Percentiles rank a stretch among this genome's conserved stretches.
These are phyloP conservation scores for Pogonus chalceus DNA, from an alignment of 1,140 invertebrate genomes.

Conservation along the genomic window DNA sequence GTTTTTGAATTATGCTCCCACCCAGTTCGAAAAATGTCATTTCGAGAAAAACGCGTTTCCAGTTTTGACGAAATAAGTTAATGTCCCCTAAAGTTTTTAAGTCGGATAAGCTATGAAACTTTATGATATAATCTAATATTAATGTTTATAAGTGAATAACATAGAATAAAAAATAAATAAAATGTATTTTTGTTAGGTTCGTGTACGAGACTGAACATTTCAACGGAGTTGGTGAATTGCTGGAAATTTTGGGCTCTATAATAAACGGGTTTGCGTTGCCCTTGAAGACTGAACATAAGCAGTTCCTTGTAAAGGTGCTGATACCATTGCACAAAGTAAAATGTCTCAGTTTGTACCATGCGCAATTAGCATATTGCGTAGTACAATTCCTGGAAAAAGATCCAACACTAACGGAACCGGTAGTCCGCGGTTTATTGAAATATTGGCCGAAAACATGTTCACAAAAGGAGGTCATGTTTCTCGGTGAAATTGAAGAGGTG, in stretches of 20 bases:
- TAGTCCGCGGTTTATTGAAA: conserved; percentile 91
- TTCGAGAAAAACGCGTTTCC: no score
- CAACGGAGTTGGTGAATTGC: conserved; percentile 95
- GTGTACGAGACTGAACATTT: conserved; percentile 99
- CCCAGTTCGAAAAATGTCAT: no score
- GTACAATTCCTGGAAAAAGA: conserved; percentile 99
- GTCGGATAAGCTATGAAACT: no score
- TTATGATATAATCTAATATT: no score
- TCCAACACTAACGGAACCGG: conserved; percentile 89
- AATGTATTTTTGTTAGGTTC: conserved; percentile 59
- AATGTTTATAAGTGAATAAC: no score
- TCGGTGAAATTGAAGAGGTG: conserved; percentile 96
- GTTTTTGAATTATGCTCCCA: no score
- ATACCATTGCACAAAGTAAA: conserved; percentile 97
- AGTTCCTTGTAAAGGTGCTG: conserved; percentile 96
- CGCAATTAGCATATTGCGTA: conserved; percentile 98
- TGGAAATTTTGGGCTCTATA: conserved; percentile 97
- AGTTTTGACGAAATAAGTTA: no score
- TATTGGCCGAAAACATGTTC: conserved; percentile 99
- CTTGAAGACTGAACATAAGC: conserved; percentile 93
- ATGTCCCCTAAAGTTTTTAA: no score
- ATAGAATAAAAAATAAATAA: conserved; percentile 9
- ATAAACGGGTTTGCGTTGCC: conserved; percentile 98
- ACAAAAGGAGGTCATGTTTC: conserved; percentile 99
- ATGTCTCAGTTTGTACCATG: conserved; percentile 84